Evolutionary conservation across 2,888 invertebrate species (phyloP), one percentile per base, ranked within the genome.

Genomic region (Tanaodytes sp.): DNA sequence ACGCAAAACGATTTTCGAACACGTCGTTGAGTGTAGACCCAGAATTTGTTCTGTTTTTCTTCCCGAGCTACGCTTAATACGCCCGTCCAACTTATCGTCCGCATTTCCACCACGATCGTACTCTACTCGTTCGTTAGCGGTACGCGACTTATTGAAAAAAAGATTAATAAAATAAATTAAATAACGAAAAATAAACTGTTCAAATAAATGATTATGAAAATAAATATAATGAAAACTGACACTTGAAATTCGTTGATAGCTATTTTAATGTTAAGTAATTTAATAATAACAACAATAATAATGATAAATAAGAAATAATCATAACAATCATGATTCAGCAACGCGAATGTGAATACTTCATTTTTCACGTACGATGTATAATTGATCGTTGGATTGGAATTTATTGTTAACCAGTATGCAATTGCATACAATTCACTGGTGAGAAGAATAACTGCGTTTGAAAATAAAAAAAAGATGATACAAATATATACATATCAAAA

Each of bases 21-120:
- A 68, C 58, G 48, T 69, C 63, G 68, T 66, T 63, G 58, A 67
- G 67, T 71, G 58, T 67, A 67, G 59, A 64, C 67, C 66, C 71
- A 67, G 64, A 59, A 71, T 54, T 43, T 61, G 59, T 64, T 59
- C 63, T 67, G 67, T 55, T 64, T 72, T 65, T 68, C 72, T 72
- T 72, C 72, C 72, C 68, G 68, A 72, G 68, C 72, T 72, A 72
- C 72, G 72, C 72, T 72, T 72, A 72, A 72, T 72, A 68, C 68
- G 62, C 72, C 72, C 68, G 65, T 72, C 72, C 67, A 62, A 62
- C 65, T 68, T 68, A 72, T 72, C 72, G 72, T 68, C 72, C 65
- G 68, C 67, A 72, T 72, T 68, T 72, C 72, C 68, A 72, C 59
- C 72, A 72, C 72, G 72, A 68, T 68, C 72, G 68, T 68, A 68